Conservation (phyloP, 2,888 invertebrate genomes). For the Apoda limacodes region DNA sequence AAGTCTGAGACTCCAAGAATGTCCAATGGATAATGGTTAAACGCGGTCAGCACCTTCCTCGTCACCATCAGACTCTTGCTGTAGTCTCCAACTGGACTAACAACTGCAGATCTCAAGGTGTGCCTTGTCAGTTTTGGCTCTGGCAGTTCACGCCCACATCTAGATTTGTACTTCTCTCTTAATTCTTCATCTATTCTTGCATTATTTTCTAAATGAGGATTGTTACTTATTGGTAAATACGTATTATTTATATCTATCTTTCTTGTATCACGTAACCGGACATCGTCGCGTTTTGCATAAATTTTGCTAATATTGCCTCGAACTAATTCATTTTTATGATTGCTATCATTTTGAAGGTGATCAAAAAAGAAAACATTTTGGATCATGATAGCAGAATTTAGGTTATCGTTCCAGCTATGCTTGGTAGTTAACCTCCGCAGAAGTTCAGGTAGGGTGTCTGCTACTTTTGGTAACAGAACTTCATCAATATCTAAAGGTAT, state of each 20-base stretch:
- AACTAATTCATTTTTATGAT: constrained; percentile 27
- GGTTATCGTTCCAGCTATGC: constrained; percentile 50
- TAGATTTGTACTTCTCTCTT: constrained; percentile 28
- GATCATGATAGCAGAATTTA: constrained; percentile 72
- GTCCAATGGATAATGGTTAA: constrained; percentile 80
- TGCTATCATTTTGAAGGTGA: constrained; percentile 45
- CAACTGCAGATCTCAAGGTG: constrained; percentile 63
- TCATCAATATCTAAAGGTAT: constrained; percentile 82
- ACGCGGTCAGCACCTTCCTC: constrained; percentile 74
- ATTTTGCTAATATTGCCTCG: constrained; percentile 33
- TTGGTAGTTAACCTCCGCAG: constrained; percentile 54
- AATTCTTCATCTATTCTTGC: constrained; percentile 21
- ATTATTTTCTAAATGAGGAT: constrained; percentile 30
- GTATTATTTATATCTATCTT: constrained; percentile 37
- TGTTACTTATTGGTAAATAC: constrained; percentile 36
- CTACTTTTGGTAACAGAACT: constrained; percentile 74
- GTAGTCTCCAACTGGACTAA: constrained; percentile 74
- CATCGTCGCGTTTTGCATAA: constrained; percentile 52
- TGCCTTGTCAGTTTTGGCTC: constrained; percentile 59
- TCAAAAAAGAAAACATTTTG: constrained; percentile 79
- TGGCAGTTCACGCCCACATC: constrained; percentile 36
- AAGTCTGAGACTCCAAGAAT: constrained; percentile 66
- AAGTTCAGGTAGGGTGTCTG: constrained; percentile 69
- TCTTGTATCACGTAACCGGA: constrained; percentile 35
- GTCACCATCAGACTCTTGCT: constrained; percentile 80